Percentiles rank a stretch among this genome's conserved stretches.
Evolutionary conservation across 1,140 invertebrate species (phyloP).

Genomic region (Physella acuta): DNA sequence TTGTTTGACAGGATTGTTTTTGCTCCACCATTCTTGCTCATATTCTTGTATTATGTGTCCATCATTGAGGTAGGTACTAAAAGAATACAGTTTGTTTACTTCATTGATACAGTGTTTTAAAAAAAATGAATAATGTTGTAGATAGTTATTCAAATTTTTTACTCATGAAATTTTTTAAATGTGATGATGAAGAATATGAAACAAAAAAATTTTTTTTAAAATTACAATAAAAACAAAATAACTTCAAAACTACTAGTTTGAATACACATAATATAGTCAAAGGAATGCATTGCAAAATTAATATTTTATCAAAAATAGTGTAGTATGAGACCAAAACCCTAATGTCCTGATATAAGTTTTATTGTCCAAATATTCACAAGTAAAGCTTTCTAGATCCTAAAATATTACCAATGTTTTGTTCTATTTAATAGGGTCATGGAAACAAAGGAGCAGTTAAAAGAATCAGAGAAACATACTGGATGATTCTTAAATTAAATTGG

Average conservation of each 20-base stretch:
- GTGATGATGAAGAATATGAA: too few relatives aligned
- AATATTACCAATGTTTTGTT: background rate
- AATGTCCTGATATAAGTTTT: too few relatives aligned
- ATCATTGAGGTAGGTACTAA: constrained; percentile 45
- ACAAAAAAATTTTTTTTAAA: too few relatives aligned
- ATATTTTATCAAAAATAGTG: too few relatives aligned
- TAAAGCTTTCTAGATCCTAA: too few relatives aligned
- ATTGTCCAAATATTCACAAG: too few relatives aligned
- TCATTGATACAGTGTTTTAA: background rate
- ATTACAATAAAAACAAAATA: too few relatives aligned
- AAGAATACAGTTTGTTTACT: background rate
- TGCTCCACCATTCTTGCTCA: constrained; percentile 48
- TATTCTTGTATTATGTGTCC: constrained; percentile 48
- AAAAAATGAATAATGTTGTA: background rate
- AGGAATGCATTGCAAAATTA: too few relatives aligned
- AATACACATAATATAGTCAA: too few relatives aligned
- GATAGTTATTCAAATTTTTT: background rate
- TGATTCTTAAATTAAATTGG: constrained; percentile 51
- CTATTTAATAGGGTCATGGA: constrained; percentile 38
- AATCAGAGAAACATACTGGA: constrained; percentile 46
- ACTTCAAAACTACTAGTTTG: too few relatives aligned
- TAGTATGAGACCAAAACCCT: too few relatives aligned
- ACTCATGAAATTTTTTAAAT: too few relatives aligned
- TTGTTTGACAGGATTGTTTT: constrained; percentile 50
- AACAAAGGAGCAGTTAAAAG: constrained; percentile 41